Evolutionary conservation across 2,888 invertebrate species (phyloP).

Genomic region (Hofmannophila pseudospretella): DNA sequence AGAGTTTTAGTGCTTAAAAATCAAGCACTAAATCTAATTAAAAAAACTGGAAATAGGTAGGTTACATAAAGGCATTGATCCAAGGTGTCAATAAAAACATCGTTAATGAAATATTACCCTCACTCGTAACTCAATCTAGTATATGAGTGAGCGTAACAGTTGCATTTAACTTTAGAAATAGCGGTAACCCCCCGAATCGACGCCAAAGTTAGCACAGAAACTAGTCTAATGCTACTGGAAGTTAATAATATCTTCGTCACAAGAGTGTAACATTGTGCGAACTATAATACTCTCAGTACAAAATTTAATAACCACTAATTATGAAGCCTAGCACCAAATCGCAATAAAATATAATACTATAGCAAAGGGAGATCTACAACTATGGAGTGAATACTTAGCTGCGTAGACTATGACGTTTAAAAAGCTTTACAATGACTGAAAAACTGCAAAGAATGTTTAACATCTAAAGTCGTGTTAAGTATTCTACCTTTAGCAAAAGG

Average conservation of each 20-base stretch:
- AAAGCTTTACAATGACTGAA: neutral
- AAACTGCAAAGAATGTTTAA: no score
- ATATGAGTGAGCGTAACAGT: no score
- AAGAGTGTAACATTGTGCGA: neutral
- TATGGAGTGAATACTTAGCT: conserved; percentile 11
- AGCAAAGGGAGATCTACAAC: conserved; percentile 33
- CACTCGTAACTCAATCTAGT: no score
- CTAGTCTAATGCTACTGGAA: neutral
- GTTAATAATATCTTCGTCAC: neutral
- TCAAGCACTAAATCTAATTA: no score
- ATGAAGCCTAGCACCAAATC: conserved; percentile 64
- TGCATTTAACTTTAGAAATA: no score
- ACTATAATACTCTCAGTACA: conserved; percentile 26
- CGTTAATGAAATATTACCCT: no score
- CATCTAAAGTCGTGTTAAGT: neutral
- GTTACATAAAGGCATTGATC: no score
- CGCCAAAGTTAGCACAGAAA: no score
- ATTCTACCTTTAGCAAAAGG: neutral
- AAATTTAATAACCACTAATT: conserved; percentile 40
- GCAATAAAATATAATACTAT: conserved; percentile 42
- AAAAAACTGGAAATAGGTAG: no score
- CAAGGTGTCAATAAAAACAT: no score
- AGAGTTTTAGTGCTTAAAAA: no score
- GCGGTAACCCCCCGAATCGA: no score
- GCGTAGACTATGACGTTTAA: neutral